phyloP scores from a whole-genome alignment of 2,113 vertebrate species.

The Actinemys pallida region DNA sequence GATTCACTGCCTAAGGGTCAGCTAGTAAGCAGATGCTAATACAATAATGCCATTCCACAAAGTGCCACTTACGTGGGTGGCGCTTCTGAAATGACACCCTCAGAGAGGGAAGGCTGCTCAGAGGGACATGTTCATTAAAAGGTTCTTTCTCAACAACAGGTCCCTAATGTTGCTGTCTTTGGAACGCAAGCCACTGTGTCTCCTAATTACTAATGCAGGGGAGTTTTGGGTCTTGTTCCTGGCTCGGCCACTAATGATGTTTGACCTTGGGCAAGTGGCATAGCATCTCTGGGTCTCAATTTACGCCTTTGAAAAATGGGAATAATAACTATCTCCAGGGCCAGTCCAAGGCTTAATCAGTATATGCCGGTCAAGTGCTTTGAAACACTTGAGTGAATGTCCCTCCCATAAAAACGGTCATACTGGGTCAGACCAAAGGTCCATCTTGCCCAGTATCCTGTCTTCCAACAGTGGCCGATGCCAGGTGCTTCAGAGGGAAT shows the following conservation, averaged over 20 bases:
- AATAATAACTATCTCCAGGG: conserved; percentile 30
- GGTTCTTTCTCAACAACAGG: conserved; percentile 38
- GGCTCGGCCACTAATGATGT: conserved; percentile 39
- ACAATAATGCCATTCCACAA: not conserved
- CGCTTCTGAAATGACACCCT: not conserved
- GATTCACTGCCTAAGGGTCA: not conserved
- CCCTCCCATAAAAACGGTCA: not conserved
- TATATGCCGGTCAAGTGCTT: not conserved
- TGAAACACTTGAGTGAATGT: not conserved
- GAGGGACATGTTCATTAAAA: not conserved
- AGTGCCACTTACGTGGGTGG: not conserved
- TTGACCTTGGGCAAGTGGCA: conserved; percentile 56
- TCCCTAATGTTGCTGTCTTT: conserved; percentile 31
- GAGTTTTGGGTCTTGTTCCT: conserved; percentile 60
- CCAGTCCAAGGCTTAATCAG: conserved; percentile 1
- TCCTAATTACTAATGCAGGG: conserved; percentile 2
- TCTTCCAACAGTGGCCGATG: no score
- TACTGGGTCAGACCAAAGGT: no score
- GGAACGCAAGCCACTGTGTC: conserved; percentile 7
- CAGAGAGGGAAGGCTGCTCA: conserved; percentile 14
- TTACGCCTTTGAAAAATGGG: conserved; percentile 57
- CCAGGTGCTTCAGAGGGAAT: no score
- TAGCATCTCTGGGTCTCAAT: conserved; percentile 57
- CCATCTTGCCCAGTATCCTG: no score
- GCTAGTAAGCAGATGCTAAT: not conserved